Conservation (phyloP, 2,113 vertebrate genomes). For the Hippocampus guttulatus region DNA sequence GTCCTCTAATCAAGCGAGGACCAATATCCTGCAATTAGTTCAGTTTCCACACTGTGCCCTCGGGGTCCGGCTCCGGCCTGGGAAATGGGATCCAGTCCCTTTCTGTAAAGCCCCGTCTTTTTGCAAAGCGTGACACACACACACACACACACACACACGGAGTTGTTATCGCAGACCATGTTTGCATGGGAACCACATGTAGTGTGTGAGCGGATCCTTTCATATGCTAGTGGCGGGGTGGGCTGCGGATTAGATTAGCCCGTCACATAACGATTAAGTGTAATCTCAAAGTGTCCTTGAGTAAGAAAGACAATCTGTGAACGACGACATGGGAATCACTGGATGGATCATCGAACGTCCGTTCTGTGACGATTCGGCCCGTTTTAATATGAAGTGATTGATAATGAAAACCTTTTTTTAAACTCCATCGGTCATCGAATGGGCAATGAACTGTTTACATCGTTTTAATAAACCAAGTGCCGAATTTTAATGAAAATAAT, state of each 20-base stretch:
- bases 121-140: conserved; percentile 57
- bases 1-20: conserved; percentile 90
- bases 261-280: conserved; percentile 23
- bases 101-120: conserved; percentile 60
- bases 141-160: neutral
- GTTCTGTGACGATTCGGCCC: neutral
- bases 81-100: conserved; percentile 83
- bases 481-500: no score
- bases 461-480: no score
- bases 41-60: conserved; percentile 84
- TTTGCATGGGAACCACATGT: conserved; percentile 69
- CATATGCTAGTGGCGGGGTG: conserved; percentile 38
- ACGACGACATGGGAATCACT: neutral
- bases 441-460: neutral
- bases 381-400: neutral
- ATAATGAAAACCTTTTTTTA: neutral
- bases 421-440: neutral
- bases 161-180: conserved; percentile 55
- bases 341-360: neutral
- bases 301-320: neutral
- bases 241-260: conserved; percentile 23
- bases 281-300: conserved; percentile 17
- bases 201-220: conserved; percentile 32
- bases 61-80: conserved; percentile 82
- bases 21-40: conserved; percentile 95